Evolutionary conservation across 2,113 vertebrate genomes (phyloP).

Genomic region (Vidua macroura): DNA sequence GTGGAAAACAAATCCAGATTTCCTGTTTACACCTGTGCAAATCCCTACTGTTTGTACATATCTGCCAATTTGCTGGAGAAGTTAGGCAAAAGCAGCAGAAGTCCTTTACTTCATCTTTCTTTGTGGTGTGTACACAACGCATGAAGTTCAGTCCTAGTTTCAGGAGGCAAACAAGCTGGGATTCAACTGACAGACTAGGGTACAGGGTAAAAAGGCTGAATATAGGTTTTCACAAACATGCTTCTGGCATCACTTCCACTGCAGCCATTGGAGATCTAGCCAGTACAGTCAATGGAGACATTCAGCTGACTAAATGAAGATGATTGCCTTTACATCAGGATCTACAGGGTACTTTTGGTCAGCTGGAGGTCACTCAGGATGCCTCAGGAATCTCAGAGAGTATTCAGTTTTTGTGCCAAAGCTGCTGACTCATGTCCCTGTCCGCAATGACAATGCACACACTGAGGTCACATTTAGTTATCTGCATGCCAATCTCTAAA

Average conservation of each 20-base stretch:
- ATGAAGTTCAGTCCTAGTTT: not conserved
- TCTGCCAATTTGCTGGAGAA: not conserved
- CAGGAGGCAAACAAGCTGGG: not conserved
- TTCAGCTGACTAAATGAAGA: not conserved
- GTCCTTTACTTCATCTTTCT: not conserved
- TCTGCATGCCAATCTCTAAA: not conserved
- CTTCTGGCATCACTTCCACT: not conserved
- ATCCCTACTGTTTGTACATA: not conserved
- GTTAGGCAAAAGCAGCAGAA: not conserved
- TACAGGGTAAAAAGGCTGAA: not conserved
- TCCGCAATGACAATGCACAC: rapidly evolving
- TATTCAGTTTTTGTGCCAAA: not conserved
- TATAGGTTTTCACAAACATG: not conserved
- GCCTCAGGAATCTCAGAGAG: not conserved
- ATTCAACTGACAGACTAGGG: not conserved
- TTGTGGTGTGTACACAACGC: not conserved
- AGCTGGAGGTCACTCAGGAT: not conserved
- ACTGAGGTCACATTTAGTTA: not conserved
- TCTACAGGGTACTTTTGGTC: not conserved
- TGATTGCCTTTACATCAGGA: not conserved
- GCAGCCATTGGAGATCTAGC: not conserved
- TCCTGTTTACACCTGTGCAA: not conserved
- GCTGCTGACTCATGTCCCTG: not conserved
- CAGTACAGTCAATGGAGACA: not conserved
- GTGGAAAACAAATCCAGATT: not conserved